These are phyloP conservation scores for Acanthoscelides obtectus DNA, from an alignment of 2,888 invertebrate species.

Conservation along the genomic window DNA sequence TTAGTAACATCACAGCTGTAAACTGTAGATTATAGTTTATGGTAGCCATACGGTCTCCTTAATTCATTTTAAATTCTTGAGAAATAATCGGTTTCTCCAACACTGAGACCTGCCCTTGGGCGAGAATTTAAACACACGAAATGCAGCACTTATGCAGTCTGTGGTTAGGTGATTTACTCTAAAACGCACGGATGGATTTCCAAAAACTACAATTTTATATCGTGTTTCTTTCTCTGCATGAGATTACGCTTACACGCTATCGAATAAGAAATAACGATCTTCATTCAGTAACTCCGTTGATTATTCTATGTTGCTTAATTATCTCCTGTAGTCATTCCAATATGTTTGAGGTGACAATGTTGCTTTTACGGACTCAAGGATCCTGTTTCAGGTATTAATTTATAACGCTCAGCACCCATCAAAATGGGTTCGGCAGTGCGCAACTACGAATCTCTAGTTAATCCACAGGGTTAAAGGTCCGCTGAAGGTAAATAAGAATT, in stretches of 20 bases:
- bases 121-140: constrained; percentile 21
- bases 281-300: neutral
- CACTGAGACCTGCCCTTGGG: neutral
- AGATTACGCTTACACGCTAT: neutral
- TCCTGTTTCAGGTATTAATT: too few relatives aligned
- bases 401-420: too few relatives aligned
- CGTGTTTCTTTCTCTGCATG: neutral
- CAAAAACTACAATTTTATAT: neutral
- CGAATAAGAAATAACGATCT: neutral
- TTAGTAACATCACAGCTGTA: neutral
- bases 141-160: constrained; percentile 29
- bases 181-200: neutral
- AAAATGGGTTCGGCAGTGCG: too few relatives aligned
- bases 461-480: too few relatives aligned
- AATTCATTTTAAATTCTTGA: neutral
- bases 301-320: too few relatives aligned
- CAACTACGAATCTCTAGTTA: too few relatives aligned
- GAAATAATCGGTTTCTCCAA: neutral
- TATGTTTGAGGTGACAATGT: too few relatives aligned
- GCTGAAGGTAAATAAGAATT: too few relatives aligned
- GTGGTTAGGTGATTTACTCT: constrained; percentile 32
- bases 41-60: neutral
- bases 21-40: neutral
- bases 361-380: too few relatives aligned
- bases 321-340: too few relatives aligned